These are phyloP conservation scores for Eupithecia exiguata DNA, from an alignment of 2,888 invertebrate genomes.

Conservation along the genomic window DNA sequence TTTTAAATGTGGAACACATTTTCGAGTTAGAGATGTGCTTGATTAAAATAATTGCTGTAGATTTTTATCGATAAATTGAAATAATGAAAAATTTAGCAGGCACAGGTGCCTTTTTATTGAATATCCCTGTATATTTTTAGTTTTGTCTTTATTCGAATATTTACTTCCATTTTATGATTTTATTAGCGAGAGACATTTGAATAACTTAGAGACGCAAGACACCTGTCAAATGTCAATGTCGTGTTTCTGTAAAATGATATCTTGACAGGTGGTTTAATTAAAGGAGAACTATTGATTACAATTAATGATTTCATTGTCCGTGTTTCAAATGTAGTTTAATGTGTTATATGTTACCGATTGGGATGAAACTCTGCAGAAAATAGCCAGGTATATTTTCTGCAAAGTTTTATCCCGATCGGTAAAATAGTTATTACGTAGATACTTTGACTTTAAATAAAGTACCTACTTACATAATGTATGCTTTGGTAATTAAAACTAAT, in stretches of 20 bases:
- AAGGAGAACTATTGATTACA: neutral
- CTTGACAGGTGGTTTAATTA: neutral
- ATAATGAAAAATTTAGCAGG: neutral
- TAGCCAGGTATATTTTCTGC: neutral
- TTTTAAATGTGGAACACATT: slow-evolving; percentile 21
- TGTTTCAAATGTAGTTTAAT: no score
- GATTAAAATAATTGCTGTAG: slow-evolving; percentile 16
- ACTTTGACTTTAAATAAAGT: no score
- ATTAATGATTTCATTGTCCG: neutral
- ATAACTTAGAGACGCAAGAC: neutral
- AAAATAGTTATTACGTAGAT: no score
- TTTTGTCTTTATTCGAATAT: neutral
- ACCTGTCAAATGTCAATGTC: neutral
- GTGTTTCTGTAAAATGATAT: neutral
- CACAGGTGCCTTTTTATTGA: neutral
- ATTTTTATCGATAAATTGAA: slow-evolving; percentile 13
- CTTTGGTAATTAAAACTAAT: no score
- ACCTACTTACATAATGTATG: no score
- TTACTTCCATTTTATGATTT: neutral
- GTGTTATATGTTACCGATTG: no score
- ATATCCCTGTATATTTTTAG: neutral
- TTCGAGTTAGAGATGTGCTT: slow-evolving; percentile 13
- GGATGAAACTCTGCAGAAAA: no score
- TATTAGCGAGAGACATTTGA: neutral
- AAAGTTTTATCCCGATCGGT: neutral